Evolutionary conservation across 2,797 vertebrate genomes (phyloP).

Genomic region (Ambastaia sidthimunki): DNA sequence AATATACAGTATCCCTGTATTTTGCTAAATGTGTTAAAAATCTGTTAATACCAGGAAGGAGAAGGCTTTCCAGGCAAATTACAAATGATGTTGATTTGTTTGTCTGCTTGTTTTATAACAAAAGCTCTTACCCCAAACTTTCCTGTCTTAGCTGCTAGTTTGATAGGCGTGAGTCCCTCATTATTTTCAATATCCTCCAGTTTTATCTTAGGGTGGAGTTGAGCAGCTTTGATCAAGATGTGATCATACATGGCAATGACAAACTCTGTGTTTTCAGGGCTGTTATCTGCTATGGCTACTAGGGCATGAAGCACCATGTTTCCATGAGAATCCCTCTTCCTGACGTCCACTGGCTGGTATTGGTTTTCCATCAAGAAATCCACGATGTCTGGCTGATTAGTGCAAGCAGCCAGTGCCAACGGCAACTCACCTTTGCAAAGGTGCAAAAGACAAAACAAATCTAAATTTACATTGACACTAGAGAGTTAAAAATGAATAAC

Average conservation of each 20-base stretch:
- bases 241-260: slow-evolving; percentile 89
- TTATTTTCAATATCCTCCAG: slow-evolving; percentile 87
- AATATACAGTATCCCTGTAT: not conserved
- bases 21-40: not conserved
- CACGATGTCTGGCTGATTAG: slow-evolving; percentile 91
- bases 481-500: not conserved
- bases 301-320: slow-evolving; percentile 92
- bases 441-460: not conserved
- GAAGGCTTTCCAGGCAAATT: not conserved
- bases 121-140: slow-evolving; percentile 86
- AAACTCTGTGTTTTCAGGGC: slow-evolving; percentile 87
- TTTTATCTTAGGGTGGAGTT: slow-evolving; percentile 71
- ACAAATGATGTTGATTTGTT: not conserved
- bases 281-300: slow-evolving; percentile 89
- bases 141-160: slow-evolving; percentile 88
- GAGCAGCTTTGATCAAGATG: slow-evolving; percentile 81
- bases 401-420: slow-evolving; percentile 92
- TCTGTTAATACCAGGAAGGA: not conserved
- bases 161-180: slow-evolving; percentile 85
- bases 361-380: slow-evolving; percentile 88
- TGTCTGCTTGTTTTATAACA: not conserved
- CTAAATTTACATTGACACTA: not conserved
- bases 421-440: slow-evolving; percentile 86
- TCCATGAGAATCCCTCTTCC: slow-evolving; percentile 82
- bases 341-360: slow-evolving; percentile 75